Base-by-base conservation (phyloP, 37 sponge, comb jelly and placozoan species). In the Trichoplax adhaerens region DNA sequence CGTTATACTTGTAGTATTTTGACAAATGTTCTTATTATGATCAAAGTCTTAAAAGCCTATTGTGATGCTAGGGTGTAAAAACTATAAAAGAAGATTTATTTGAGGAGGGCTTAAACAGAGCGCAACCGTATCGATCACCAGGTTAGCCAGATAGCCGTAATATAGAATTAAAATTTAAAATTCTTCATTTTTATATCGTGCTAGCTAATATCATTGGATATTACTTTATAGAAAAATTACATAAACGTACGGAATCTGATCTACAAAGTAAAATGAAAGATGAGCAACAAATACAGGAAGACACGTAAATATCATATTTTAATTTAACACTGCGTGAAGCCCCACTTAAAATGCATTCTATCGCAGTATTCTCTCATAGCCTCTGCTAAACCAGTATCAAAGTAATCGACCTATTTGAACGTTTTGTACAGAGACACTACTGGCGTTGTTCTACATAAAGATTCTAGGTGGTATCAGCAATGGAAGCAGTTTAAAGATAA, bases 111-210 rank as follows among this genome's bases (percentile, higher is more conserved):
- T 62, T 83, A 60, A 69, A 78, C 58, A 72, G 81, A 53, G 83
- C 89, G 50, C 71, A 53, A 49, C 89, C 89, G 3, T 88, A 88
- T 62, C 54, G 81, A 67, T 54, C 79, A 46, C 89, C 89, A 57
- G 85, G 79, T 29, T 29, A 29, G 29, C 74, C 53, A 58, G 72
- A 29, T 29, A 29, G 29, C 29, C 29, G 29, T 29, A 65, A 55
- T 65, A 55, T 60, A 66, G 7, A 56, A 58, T 65, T 47, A 55
- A 58, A 56, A 29, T 29, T 29, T 29, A 29, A 29, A 29, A 29
- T 29, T 29, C 29, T 29, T 29, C 29, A 29, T 29, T 29, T 29
- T 29, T 29, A 29, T 29, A 29, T 29, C 29, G 29, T 29, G 29
- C 29, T 29, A 29, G 29, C 29, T 29, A 29, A 29, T 29, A 29